These are phyloP conservation scores for Aphelenchoides fujianensis DNA, from an alignment of 1,140 invertebrate species.

Conservation along the genomic window DNA sequence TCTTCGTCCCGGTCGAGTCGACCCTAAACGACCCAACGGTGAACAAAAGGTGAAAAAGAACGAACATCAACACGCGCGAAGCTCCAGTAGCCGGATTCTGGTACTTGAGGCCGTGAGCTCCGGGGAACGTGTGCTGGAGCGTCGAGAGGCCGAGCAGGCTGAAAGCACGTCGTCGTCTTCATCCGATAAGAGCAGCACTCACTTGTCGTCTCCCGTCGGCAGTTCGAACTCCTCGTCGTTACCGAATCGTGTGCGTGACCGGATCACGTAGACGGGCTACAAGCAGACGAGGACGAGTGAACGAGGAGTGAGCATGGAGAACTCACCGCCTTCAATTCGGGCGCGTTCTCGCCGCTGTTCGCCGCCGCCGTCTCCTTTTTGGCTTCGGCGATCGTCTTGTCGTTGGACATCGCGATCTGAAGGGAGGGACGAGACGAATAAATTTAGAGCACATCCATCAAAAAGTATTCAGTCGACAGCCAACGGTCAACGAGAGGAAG, in stretches of 20 bases:
- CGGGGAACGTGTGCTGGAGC: conserved; percentile 83
- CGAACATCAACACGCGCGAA: conserved; percentile 80
- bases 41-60: conserved; percentile 41
- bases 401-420: no score
- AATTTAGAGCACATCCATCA: no score
- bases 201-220: conserved; percentile 67
- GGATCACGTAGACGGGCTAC: conserved; percentile 49
- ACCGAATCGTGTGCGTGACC: conserved; percentile 71
- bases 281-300: no score
- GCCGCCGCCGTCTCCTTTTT: no score
- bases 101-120: conserved; percentile 86
- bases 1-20: conserved; percentile 50
- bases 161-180: conserved; percentile 66
- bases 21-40: conserved; percentile 36
- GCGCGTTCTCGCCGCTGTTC: no score
- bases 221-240: conserved; percentile 86
- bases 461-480: no score
- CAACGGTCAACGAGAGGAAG: no score
- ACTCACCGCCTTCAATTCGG: no score
- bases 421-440: no score
- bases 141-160: conserved; percentile 81
- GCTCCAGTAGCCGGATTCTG: conserved; percentile 78
- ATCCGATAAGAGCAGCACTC: conserved; percentile 63
- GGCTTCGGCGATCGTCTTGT: no score
- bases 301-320: no score